These are phyloP conservation scores for Aleiodes alternator DNA, from an alignment of 2,888 invertebrate genomes.

Conservation along the genomic window DNA sequence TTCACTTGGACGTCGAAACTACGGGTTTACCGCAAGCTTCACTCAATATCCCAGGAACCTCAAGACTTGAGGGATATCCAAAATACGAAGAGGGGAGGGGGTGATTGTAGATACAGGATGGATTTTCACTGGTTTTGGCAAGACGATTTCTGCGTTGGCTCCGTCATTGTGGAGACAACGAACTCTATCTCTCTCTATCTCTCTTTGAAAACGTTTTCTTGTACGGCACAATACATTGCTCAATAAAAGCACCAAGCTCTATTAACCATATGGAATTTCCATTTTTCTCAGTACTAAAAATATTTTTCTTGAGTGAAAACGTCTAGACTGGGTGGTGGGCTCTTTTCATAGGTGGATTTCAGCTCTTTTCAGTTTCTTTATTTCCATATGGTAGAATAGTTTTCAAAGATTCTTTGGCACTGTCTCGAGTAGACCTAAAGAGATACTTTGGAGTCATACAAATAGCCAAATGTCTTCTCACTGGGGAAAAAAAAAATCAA, in stretches of 20 bases:
- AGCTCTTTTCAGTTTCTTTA: neutral
- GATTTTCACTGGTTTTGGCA: slow-evolving; percentile 19
- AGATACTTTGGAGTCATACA: neutral
- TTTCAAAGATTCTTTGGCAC: slow-evolving; percentile 12
- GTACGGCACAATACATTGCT: neutral
- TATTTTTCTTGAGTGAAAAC: slow-evolving; percentile 25
- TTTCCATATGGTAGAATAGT: slow-evolving; percentile 19
- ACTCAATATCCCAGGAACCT: slow-evolving; percentile 38
- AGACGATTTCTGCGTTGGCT: slow-evolving; percentile 15
- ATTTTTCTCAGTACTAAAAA: slow-evolving; percentile 1
- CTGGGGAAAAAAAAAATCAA: neutral
- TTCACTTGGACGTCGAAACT: slow-evolving; percentile 64
- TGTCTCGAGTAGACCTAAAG: slow-evolving; percentile 15
- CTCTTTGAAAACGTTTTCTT: neutral
- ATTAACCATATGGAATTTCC: slow-evolving; percentile 31
- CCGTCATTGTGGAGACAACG: slow-evolving; percentile 11
- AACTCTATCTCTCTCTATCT: neutral
- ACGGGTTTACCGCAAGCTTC: slow-evolving; percentile 50
- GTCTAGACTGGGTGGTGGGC: slow-evolving; percentile 8
- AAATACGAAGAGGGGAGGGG: slow-evolving; percentile 17
- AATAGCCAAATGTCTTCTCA: neutral
- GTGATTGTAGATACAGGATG: slow-evolving; percentile 31
- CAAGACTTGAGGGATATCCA: slow-evolving; percentile 16
- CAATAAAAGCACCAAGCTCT: slow-evolving; percentile 6
- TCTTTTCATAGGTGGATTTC: slow-evolving; percentile 1